A percentile compares a stretch with the other conserved stretches of the same genome.
phyloP scores from a whole-genome alignment of 2,797 vertebrate genomes.

The Pangasius mekongensis region DNA sequence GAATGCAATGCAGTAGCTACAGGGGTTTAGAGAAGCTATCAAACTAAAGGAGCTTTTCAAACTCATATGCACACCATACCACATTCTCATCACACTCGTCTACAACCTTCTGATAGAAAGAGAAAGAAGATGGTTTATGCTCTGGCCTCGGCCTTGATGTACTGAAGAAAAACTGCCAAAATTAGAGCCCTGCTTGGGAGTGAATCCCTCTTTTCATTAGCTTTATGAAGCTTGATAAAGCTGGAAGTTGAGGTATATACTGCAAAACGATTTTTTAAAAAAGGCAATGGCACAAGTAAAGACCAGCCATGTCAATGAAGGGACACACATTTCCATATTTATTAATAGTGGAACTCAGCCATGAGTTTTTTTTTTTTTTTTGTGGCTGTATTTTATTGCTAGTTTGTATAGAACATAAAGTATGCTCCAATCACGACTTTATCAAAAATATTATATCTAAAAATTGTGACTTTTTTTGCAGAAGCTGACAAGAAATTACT shows the following conservation, averaged over 20 bases:
- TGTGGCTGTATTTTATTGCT: background rate
- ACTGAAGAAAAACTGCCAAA: slow-evolving; percentile 18
- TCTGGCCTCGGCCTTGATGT: slow-evolving; percentile 12
- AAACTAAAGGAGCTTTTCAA: slow-evolving; percentile 13
- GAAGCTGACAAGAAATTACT: background rate
- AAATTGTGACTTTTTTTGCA: background rate
- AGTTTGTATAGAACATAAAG: background rate
- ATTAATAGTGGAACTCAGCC: slow-evolving; percentile 4
- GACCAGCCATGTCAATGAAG: background rate
- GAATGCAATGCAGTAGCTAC: slow-evolving; percentile 31
- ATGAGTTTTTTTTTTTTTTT: background rate
- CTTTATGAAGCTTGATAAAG: slow-evolving; percentile 11
- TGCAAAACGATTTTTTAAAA: background rate
- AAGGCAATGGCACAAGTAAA: background rate
- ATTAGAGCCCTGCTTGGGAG: slow-evolving; percentile 5
- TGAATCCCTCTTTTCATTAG: slow-evolving; percentile 23
- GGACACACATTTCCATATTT: slow-evolving; percentile 2
- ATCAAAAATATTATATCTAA: background rate
- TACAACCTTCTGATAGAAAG: background rate
- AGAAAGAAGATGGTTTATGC: slow-evolving; percentile 38
- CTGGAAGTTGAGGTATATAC: background rate
- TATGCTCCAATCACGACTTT: background rate
- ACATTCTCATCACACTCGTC: slow-evolving; percentile 25
- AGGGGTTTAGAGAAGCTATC: slow-evolving; percentile 32
- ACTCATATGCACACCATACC: slow-evolving; percentile 9